Base-by-base conservation (phyloP, 2,888 invertebrate species). In the Xylota segnis region DNA sequence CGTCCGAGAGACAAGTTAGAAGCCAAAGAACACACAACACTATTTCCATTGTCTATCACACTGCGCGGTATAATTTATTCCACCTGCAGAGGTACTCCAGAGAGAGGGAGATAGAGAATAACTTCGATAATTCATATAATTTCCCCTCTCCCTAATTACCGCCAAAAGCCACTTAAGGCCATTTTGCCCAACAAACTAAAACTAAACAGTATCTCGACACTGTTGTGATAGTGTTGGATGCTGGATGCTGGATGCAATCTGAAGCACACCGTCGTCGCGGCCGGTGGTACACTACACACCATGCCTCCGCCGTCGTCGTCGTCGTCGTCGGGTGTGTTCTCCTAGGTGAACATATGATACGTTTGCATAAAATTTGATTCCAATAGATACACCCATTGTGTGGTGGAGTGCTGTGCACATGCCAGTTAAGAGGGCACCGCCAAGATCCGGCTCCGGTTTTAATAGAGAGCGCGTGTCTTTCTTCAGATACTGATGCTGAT, bases 311-410 rank as follows among this genome's bases (percentile, higher is more conserved):
- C 29, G 5, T 10, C 29, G 29, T 4, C 16, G 37, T 37, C 37
- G 37, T 40, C 14, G 23, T 37, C 7, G 43, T 59, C 58, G 75
- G 54, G 74, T 65, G 74, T 75, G 63, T 65, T 63, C 75, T 47
- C 65, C 14, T 40, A 29, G 54, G 68, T 68, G 40, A 83, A 79
- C 79, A 79, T 65, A 63, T 63, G 74, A 75, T 70, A 71, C 63
- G 16, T 70, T 63, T 78, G 83, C 79, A 79, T 83, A 83, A 63
- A 79, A 83, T 83, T 79, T 79, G 68, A 83, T 83, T 79, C 68
- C 78, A 79, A 83, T 70, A 79, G 83, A 79, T 79, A 83, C 83
- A 79, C 83, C 74, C 70, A 79, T 74, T 83, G 68, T 70, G n/a
- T 23, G 1, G 68, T 63, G 47, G 54, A 43, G 54, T 65, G 47